phyloP scores from a whole-genome alignment of 2,797 vertebrate genomes.

The Coluber constrictor region DNA sequence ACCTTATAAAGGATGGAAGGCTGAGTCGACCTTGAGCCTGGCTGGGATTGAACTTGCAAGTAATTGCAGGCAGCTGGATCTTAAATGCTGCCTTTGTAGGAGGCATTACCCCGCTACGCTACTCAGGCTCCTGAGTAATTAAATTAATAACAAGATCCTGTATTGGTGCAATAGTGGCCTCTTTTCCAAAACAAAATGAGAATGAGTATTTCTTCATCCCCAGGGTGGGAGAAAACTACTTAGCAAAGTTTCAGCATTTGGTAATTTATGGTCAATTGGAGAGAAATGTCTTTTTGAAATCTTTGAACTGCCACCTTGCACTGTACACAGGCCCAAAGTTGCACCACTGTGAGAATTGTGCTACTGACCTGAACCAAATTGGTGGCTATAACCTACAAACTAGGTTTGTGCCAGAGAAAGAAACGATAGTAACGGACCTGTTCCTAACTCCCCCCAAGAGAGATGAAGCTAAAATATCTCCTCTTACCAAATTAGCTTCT shows the following conservation, averaged over 20 bases:
- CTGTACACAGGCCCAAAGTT: background rate
- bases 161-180: background rate
- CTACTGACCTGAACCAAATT: background rate
- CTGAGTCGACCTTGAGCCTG: too few relatives aligned
- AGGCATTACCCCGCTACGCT: too few relatives aligned
- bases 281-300: background rate
- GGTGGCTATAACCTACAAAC: background rate
- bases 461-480: background rate
- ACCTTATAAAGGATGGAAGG: too few relatives aligned
- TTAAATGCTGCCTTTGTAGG: too few relatives aligned
- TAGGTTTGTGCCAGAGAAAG: background rate
- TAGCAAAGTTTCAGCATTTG: background rate
- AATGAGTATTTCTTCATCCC: background rate
- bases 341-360: background rate
- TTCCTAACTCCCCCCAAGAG: background rate
- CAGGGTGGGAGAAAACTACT: background rate
- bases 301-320: background rate
- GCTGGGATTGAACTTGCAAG: too few relatives aligned
- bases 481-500: background rate
- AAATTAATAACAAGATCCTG: too few relatives aligned
- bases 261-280: background rate
- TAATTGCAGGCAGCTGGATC: too few relatives aligned
- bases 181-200: background rate
- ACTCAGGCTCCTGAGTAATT: too few relatives aligned
- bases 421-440: background rate